Conservation (phyloP, 1,140 invertebrate genomes). For the Ceratina australensis region DNA sequence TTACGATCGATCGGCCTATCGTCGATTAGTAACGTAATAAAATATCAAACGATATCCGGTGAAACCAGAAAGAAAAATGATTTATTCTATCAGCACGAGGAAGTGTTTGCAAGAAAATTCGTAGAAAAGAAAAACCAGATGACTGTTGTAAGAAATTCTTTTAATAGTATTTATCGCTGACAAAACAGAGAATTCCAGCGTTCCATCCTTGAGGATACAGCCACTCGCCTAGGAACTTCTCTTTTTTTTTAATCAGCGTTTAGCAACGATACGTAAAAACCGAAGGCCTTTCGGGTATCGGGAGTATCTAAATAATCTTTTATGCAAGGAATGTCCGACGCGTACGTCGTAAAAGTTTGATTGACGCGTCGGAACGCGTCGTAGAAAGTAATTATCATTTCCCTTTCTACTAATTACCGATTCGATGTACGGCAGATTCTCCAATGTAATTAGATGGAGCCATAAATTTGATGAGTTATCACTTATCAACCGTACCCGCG, state of each 20-base stretch:
- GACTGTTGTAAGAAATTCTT: slow-evolving; percentile 22
- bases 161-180: slow-evolving; percentile 2
- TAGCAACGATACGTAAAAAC: slow-evolving; percentile 14
- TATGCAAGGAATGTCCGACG: slow-evolving; percentile 11
- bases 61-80: neutral
- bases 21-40: no score
- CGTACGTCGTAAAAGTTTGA: neutral
- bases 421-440: neutral
- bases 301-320: slow-evolving; percentile 12
- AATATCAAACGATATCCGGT: no score
- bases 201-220: slow-evolving; percentile 19
- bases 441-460: no score
- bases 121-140: slow-evolving; percentile 12
- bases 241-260: slow-evolving; percentile 17
- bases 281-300: neutral
- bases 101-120: slow-evolving; percentile 30
- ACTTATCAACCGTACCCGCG: neutral
- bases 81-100: neutral
- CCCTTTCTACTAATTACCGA: neutral
- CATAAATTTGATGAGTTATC: neutral
- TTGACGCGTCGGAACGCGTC: no score
- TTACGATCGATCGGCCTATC: slow-evolving; percentile 42
- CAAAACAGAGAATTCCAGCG: slow-evolving; percentile 1
- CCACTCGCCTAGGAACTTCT: neutral
- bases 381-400: slow-evolving; percentile 4